Conservation (phyloP, 2,888 invertebrate species). For the Crematogaster levior region DNA sequence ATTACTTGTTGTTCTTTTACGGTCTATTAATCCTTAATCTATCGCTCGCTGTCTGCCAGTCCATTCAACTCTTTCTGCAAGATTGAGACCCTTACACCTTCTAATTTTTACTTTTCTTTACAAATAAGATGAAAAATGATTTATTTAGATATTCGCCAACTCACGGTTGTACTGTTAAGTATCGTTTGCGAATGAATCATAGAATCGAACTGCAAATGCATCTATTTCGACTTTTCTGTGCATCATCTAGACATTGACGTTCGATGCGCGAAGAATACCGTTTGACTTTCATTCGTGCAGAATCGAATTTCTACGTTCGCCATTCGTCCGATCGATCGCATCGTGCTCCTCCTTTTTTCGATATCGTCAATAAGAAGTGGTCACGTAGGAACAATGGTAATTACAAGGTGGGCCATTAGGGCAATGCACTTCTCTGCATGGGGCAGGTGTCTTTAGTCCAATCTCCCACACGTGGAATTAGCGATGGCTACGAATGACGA, state of each 20-base stretch:
- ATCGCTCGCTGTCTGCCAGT: not conserved
- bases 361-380: conserved; percentile 65
- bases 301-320: conserved; percentile 44
- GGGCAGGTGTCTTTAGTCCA: conserved; percentile 75
- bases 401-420: conserved; percentile 78
- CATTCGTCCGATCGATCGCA: conserved; percentile 22
- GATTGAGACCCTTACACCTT: not conserved
- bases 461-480: conserved; percentile 63
- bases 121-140: not conserved
- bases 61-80: conserved; percentile 9
- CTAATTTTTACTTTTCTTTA: not conserved
- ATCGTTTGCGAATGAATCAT: not conserved
- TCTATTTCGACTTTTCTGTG: not conserved
- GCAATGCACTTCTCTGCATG: conserved; percentile 77
- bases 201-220: not conserved
- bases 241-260: not conserved
- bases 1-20: conserved; percentile 15
- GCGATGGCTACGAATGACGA: conserved; percentile 69
- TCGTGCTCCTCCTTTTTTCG: conserved; percentile 51
- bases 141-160: not conserved
- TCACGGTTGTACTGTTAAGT: not conserved
- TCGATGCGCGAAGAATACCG: conserved; percentile 13
- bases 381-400: conserved; percentile 77
- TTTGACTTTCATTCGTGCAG: conserved; percentile 42
- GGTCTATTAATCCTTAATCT: conserved; percentile 20